These are phyloP conservation scores for Oxystoma pomonae DNA, from an alignment of 2,888 invertebrate genomes.

Conservation along the genomic window DNA sequence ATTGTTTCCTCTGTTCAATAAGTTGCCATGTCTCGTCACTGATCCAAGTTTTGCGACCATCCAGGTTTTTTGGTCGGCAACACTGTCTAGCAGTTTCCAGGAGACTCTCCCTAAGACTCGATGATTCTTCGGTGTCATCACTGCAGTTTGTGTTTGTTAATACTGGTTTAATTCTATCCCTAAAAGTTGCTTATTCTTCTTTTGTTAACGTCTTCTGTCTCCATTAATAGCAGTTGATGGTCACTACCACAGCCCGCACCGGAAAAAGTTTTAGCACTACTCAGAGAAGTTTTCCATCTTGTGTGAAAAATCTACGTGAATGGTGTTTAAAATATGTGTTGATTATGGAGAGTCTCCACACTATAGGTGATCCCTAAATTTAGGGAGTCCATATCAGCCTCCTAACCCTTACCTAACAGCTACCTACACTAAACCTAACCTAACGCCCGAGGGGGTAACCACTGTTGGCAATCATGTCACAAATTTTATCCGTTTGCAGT, in stretches of 20 bases:
- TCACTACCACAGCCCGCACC: neutral
- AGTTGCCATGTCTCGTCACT: neutral
- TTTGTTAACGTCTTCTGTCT: neutral
- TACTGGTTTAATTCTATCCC: neutral
- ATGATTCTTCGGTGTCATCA: too few species aligned
- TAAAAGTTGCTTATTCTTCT: neutral
- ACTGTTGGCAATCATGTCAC: too few species aligned
- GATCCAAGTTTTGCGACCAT: too few species aligned
- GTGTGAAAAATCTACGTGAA: neutral
- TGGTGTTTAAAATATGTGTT: neutral
- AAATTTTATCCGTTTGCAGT: too few species aligned
- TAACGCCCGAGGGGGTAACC: too few species aligned
- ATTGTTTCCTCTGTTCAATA: slow-evolving; percentile 1
- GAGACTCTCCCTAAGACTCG: slow-evolving; percentile 1
- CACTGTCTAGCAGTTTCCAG: neutral
- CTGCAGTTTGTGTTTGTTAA: too few species aligned
- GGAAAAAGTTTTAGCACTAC: neutral
- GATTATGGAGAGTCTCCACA: neutral
- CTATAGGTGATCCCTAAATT: too few species aligned
- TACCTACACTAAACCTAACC: too few species aligned
- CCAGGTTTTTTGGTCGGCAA: neutral
- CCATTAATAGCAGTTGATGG: neutral
- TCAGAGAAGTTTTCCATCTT: neutral
- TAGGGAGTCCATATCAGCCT: too few species aligned
- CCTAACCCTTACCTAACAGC: too few species aligned